Conservation (phyloP, 2,888 invertebrate genomes). For the Hermodice carunculata region DNA sequence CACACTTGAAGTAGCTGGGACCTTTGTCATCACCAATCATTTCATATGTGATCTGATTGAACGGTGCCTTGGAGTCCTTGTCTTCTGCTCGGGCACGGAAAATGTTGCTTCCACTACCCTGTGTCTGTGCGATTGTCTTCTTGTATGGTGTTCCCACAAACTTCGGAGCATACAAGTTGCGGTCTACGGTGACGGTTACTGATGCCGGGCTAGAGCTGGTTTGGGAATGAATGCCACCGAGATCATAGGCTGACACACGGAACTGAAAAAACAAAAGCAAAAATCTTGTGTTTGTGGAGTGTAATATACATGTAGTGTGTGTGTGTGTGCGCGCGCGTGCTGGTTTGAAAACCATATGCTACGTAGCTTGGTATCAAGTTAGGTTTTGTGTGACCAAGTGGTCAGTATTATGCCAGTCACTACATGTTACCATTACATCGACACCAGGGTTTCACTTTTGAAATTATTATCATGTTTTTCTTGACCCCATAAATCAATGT, state of each 20-base stretch:
- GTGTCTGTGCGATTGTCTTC: constrained; percentile 27
- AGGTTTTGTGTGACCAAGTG: too few species aligned
- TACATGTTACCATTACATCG: too few species aligned
- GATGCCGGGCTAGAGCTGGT: constrained; percentile 42
- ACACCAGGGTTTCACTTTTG: too few species aligned
- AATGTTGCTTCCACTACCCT: constrained; percentile 17
- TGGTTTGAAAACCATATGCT: too few species aligned
- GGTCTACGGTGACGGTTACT: constrained; percentile 33
- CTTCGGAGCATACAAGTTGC: constrained; percentile 34
- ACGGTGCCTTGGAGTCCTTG: constrained; percentile 49
- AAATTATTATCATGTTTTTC: too few species aligned
- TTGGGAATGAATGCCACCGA: constrained; percentile 28
- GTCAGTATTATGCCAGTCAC: too few species aligned
- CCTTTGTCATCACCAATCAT: constrained; percentile 57
- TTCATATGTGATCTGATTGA: constrained; percentile 48
- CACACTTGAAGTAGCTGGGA: constrained; percentile 50
- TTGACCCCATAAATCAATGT: too few species aligned
- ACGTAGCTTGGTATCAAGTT: too few species aligned
- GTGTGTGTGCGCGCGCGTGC: too few species aligned
- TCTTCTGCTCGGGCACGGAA: constrained; percentile 28
- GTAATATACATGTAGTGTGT: neutral
- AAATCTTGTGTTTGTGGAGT: neutral
- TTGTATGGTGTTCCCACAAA: constrained; percentile 35
- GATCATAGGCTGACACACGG: constrained; percentile 28
- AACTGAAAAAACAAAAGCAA: too few species aligned